Conservation (phyloP, 2,797 vertebrate genomes). For the Tolypeutes matacus region DNA sequence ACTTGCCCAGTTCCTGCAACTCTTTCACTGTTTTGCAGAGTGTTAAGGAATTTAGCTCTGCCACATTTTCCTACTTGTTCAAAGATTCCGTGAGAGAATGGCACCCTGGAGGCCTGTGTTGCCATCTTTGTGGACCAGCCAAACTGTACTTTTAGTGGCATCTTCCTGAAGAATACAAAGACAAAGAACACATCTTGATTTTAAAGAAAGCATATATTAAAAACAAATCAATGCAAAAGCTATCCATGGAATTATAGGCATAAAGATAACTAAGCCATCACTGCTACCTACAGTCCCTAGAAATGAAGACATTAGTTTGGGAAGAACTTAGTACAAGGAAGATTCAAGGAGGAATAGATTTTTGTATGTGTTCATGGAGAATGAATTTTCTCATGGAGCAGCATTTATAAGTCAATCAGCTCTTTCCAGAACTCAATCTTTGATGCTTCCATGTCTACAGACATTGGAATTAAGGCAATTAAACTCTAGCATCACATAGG, state of each 20-base stretch:
- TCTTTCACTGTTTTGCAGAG: no score
- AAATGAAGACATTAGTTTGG: no score
- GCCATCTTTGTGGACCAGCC: background rate
- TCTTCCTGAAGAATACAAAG: background rate
- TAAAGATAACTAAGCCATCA: background rate
- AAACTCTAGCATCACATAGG: no score
- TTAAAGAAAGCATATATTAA: background rate
- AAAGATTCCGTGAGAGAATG: no score
- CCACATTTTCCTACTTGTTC: no score
- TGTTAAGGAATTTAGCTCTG: no score
- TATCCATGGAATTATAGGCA: fast-evolving
- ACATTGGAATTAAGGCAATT: background rate
- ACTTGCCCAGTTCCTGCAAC: no score
- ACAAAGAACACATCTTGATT: background rate
- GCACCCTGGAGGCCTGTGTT: no score
- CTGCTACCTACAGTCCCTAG: background rate
- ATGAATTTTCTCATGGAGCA: background rate
- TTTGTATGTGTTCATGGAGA: background rate
- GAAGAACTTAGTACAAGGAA: background rate
- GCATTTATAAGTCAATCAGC: background rate
- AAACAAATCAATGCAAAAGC: background rate
- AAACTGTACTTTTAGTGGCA: fast-evolving
- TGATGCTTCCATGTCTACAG: no score
- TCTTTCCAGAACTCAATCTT: background rate
- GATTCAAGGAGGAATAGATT: background rate